These are phyloP conservation scores for Steinernema hermaphroditum DNA, from an alignment of 2,888 invertebrate genomes.

Conservation along the genomic window DNA sequence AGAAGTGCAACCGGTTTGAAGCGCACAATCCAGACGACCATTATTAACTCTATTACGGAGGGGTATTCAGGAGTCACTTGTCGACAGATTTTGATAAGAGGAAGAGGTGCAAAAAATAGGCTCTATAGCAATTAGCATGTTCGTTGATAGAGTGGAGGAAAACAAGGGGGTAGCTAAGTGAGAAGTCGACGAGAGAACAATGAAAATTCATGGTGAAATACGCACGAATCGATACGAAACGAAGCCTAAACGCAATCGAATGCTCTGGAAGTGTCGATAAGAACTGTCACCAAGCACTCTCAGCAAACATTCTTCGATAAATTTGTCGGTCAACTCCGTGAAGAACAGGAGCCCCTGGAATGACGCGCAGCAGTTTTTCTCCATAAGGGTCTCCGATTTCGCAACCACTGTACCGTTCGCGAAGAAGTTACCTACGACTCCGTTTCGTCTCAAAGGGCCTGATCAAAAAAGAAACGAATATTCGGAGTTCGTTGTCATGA, in stretches of 20 bases:
- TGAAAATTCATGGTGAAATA: conserved; percentile 6
- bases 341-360: not conserved
- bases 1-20: conserved; percentile 20
- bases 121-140: too few relatives aligned
- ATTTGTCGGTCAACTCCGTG: not conserved
- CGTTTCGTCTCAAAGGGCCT: not conserved
- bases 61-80: too few relatives aligned
- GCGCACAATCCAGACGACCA: not conserved
- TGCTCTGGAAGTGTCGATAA: conserved; percentile 4
- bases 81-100: too few relatives aligned
- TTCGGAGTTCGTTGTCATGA: not conserved
- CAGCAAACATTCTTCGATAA: not conserved
- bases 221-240: not conserved
- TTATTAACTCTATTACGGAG: conserved; percentile 11
- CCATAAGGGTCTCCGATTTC: not conserved
- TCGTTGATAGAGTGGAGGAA: not conserved
- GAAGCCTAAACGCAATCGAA: not conserved
- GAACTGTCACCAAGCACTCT: conserved; percentile 7
- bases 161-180: not conserved
- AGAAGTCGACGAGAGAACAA: not conserved
- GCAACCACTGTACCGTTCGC: not conserved
- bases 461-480: not conserved
- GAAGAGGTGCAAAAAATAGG: too few relatives aligned
- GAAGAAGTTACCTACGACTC: not conserved
- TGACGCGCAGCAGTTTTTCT: not conserved